Conservation (phyloP, 1,140 invertebrate genomes). For the Paraescarpia echinospica region DNA sequence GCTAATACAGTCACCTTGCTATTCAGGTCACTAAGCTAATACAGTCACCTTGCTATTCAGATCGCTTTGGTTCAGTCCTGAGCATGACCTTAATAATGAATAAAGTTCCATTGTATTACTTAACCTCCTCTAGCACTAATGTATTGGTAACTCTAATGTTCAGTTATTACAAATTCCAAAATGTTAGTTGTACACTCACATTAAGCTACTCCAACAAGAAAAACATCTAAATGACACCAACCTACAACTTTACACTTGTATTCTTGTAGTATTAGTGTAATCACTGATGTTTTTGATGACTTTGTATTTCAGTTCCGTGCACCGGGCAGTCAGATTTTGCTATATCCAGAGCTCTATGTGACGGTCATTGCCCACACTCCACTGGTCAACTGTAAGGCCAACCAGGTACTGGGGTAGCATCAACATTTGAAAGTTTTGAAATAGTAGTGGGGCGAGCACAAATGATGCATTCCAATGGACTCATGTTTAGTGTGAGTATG, state of each 20-base stretch:
- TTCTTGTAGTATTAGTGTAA: neutral
- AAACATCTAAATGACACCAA: neutral
- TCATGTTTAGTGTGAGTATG: no score
- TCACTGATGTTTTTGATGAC: neutral
- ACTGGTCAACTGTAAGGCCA: slow-evolving; percentile 71
- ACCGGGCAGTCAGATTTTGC: slow-evolving; percentile 68
- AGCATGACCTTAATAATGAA: no score
- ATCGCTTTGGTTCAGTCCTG: no score
- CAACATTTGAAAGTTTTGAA: neutral
- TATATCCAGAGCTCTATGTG: slow-evolving; percentile 74
- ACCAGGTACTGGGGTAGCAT: slow-evolving; percentile 63
- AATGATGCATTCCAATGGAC: no score
- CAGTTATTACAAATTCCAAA: no score
- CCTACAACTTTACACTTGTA: neutral
- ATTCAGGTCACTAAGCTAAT: no score
- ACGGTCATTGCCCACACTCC: slow-evolving; percentile 81
- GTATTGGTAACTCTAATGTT: no score
- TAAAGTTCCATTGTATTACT: no score
- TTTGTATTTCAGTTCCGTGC: slow-evolving; percentile 67
- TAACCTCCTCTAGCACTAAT: no score
- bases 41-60: no score
- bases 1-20: no score
- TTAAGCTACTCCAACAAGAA: neutral
- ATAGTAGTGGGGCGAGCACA: neutral
- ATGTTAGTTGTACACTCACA: no score